A percentile compares a stretch with the other conserved stretches of the same genome.
Conservation (phyloP, 53 echinoderm and acorn worm species). For the Crossaster papposus region DNA sequence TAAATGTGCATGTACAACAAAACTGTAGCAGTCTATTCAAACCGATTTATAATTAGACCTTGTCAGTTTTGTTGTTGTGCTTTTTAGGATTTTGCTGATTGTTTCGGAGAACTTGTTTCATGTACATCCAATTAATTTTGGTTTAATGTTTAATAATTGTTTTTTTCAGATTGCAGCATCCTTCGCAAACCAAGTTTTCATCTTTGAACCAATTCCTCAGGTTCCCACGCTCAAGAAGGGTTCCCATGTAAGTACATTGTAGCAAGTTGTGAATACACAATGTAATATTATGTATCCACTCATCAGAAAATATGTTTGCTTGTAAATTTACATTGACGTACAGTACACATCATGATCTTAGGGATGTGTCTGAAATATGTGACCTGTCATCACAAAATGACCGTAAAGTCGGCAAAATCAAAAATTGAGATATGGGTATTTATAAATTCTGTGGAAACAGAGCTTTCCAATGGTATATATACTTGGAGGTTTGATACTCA, state of each 20-base stretch:
- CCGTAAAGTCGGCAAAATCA: too few relatives aligned
- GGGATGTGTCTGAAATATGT: not conserved
- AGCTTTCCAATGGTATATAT: too few relatives aligned
- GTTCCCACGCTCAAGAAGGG: conserved; percentile 59
- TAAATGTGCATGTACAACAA: not conserved
- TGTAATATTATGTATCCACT: not conserved
- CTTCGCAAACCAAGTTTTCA: conserved; percentile 97
- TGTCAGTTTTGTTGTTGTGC: not conserved
- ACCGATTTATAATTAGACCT: not conserved
- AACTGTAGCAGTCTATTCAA: too few relatives aligned
- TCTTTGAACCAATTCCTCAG: conserved; percentile 89
- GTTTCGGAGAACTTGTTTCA: not conserved
- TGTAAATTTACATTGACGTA: not conserved
- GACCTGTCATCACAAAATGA: too few relatives aligned
- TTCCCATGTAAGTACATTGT: conserved; percentile 70
- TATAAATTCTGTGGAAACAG: too few relatives aligned
- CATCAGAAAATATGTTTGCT: not conserved
- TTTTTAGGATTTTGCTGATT: not conserved
- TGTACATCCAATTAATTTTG: too few relatives aligned
- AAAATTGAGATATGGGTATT: too few relatives aligned
- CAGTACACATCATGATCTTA: too few relatives aligned
- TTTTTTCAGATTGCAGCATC: conserved; percentile 94
- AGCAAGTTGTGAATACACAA: not conserved
- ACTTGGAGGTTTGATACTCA: too few relatives aligned
- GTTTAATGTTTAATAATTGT: conserved; percentile 1